Evolutionary conservation across 37 sponge, comb jelly and placozoan genomes (phyloP).

Genomic region (Hexactinellida sp.): DNA sequence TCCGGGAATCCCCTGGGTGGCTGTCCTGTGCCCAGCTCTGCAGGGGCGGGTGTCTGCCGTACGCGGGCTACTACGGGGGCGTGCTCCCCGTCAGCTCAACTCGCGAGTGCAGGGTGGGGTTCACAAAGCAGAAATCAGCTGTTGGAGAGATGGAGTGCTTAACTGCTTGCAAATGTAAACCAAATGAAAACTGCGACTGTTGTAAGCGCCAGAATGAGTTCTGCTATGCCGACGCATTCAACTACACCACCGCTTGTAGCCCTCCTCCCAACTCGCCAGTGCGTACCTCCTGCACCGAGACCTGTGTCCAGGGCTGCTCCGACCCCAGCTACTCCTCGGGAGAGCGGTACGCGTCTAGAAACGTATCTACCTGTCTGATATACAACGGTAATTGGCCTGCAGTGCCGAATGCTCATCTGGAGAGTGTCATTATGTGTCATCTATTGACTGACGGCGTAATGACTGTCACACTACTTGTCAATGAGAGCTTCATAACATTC

Average conservation of each 20-base stretch:
- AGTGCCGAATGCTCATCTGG: background rate
- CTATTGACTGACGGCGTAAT: background rate
- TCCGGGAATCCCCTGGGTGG: background rate
- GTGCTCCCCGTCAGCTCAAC: background rate
- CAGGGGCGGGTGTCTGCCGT: background rate
- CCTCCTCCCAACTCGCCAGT: background rate
- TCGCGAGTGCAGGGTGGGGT: background rate
- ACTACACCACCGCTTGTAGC: background rate
- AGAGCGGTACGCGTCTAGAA: background rate
- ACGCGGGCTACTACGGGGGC: background rate
- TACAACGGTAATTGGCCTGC: background rate
- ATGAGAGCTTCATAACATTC: background rate
- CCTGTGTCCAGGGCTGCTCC: background rate
- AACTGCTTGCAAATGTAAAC: background rate
- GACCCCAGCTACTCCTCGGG: background rate
- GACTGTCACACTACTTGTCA: background rate
- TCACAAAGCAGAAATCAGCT: background rate
- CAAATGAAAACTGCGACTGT: background rate
- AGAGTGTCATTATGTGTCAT: background rate
- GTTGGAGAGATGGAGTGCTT: background rate
- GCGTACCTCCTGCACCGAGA: background rate
- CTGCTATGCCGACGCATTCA: background rate
- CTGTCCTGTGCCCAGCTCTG: background rate
- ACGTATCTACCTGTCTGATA: background rate
- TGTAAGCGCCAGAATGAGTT: background rate